Base-by-base conservation (phyloP, 2,888 invertebrate genomes). In the Drosophila paucipuncta region DNA sequence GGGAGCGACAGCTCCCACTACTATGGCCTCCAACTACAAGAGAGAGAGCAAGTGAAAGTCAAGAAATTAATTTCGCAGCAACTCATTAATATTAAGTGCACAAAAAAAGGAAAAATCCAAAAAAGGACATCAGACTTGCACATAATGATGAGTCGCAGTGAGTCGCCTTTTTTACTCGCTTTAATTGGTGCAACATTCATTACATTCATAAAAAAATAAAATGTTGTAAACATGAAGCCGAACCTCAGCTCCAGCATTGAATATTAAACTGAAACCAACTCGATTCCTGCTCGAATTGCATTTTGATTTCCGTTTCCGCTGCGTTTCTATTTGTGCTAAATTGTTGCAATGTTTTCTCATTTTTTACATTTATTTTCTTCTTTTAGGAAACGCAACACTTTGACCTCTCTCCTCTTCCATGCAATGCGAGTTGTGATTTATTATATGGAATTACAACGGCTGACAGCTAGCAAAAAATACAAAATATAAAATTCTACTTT, bases 31-130 rank as follows among this genome's bases (percentile, higher is more conserved):
- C 47, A 65, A 39, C 65, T 41, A 22, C 31, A 31, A 22, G 28
- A 13, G 47, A 47, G 50, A 47, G 50, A 37, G 47, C 53, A 70
- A 80, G 83, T 85, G 89, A 85, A 85, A 85, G 85, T 90, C 83
- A 79, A 75, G 76, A 88, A 86, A 86, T 86, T 86, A 86, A 86
- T 86, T 88, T 86, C 78, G 59, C 76, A 78, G 73, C 86, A 83
- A 90, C 89, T 86, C 85, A 86, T 86, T 86, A 86, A 86, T 86
- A 85, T 86, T 90, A 83, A 88, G 90, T 88, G 74, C 77, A 69
- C 50, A 65, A 55, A 16, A 35, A 25, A 35, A n/a, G 33, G n/a
- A 11, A 54, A 62, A 67, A 69, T 78, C 86, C 89, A 75, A 90
- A 88, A 85, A 85, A 83, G 85, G 83, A 70, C 83, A 79, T 81